Conservation (phyloP, 2,113 vertebrate genomes). For the Cariama cristata region DNA sequence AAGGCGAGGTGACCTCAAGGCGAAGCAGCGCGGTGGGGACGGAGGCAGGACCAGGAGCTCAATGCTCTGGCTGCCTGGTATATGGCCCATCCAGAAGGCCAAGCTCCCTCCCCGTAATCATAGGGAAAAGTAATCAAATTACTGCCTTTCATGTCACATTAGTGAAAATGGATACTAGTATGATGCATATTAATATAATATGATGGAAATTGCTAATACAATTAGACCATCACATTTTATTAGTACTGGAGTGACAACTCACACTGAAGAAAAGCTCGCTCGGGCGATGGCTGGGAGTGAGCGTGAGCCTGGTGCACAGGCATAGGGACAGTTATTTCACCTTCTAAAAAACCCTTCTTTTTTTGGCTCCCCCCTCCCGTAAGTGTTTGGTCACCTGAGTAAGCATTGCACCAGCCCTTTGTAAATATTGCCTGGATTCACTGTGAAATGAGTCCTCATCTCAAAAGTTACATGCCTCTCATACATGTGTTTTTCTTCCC, state of each 20-base stretch:
- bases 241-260: slow-evolving; percentile 74
- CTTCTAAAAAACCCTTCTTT: not conserved
- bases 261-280: slow-evolving; percentile 41
- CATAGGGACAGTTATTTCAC: not conserved
- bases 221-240: slow-evolving; percentile 84
- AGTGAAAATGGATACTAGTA: slow-evolving; percentile 79
- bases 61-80: not conserved
- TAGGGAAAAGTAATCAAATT: slow-evolving; percentile 80
- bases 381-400: not conserved
- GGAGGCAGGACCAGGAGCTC: not conserved
- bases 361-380: not conserved
- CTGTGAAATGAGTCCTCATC: not conserved
- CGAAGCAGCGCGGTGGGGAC: rapidly evolving
- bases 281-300: not conserved
- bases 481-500: rapidly evolving
- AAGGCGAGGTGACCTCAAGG: not conserved
- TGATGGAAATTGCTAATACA: slow-evolving; percentile 84
- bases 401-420: not conserved
- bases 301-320: not conserved
- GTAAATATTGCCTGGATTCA: not conserved
- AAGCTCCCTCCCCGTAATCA: slow-evolving; percentile 34
- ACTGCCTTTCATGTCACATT: slow-evolving; percentile 82
- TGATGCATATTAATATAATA: slow-evolving; percentile 82
- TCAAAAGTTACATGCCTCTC: not conserved
- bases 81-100: not conserved